Base-by-base conservation (phyloP, 2,888 invertebrate genomes). In the Acronicta leporina region DNA sequence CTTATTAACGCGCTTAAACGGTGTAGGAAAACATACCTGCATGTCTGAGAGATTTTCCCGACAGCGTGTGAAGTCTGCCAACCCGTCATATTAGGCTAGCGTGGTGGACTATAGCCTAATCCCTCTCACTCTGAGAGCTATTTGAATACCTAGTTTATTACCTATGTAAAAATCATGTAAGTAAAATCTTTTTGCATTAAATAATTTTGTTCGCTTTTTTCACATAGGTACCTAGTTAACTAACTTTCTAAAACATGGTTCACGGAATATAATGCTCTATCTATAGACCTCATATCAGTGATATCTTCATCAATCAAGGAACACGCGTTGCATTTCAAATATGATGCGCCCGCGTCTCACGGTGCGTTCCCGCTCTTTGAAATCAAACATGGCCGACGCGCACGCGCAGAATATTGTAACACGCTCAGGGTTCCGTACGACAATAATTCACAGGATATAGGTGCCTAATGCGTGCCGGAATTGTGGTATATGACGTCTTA, bases 381-480 rank as follows among this genome's bases (percentile, higher is more conserved):
- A 78, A 75, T 74, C 64, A 61, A 73, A 76, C 60, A 83, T 81
- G 82, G 77, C 74, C 73, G 66, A 57, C 55, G 53, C 68, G 71
- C 81, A 65, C 73, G 75, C 68, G 60, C 61, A 68, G 73, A 80
- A 75, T n/a, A n/a, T 81, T 68, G 72, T 75, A 73, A 77, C 80
- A 73, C 78, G 58, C 67, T 60, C 61, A 47, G 63, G 56, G 73
- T 67, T 79, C 76, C 74, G 76, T 73, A 52, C 50, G 47, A 73
- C 55, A 73, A 67, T 78, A 65, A 61, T 54, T 69, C 70, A 73
- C 70, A 73, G 74, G 74, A 73, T 69, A 69, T 68, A n/a, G 69
- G 56, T 73, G 38, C 38, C 38, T 38, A 69, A 69, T 73, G 48
- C 48, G 42, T 52, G 52, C 44, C 46, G 51, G 47, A 46, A 63